A percentile compares a stretch with the other conserved stretches of the same genome.
These are phyloP conservation scores for Drosophila diplacantha DNA, from an alignment of 2,888 invertebrate genomes.

Conservation along the genomic window DNA sequence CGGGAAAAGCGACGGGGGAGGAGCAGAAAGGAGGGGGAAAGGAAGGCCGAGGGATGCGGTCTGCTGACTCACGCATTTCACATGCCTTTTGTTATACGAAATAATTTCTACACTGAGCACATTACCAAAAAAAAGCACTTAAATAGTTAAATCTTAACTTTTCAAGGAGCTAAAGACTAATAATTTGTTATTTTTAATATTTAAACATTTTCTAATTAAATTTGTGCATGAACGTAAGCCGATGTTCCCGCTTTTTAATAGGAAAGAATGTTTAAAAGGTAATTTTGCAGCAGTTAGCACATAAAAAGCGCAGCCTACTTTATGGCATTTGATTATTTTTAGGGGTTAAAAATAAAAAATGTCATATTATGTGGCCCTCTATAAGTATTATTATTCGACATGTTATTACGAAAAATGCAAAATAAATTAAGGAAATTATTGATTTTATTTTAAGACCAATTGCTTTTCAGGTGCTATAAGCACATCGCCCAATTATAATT, in stretches of 20 bases:
- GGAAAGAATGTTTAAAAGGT: no score
- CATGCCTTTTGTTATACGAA: conserved; percentile 31
- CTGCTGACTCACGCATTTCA: conserved; percentile 45
- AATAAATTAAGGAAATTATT: no score
- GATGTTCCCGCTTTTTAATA: no score
- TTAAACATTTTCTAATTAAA: neutral
- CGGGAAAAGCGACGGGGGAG: neutral
- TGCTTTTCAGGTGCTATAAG: neutral
- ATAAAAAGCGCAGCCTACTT: neutral
- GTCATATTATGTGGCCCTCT: rapidly evolving
- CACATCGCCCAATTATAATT: neutral
- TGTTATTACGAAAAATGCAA: neutral
- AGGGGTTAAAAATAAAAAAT: neutral
- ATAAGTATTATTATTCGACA: neutral
- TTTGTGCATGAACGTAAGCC: rapidly evolving
- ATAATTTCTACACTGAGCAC: conserved; percentile 13
- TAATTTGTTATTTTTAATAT: no score
- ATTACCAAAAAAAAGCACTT: neutral
- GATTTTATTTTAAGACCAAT: neutral
- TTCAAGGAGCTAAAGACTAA: no score
- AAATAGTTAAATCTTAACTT: neutral
- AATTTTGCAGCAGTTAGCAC: neutral
- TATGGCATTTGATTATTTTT: neutral
- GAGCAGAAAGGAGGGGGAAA: neutral
- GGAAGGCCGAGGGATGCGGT: conserved; percentile 8